Conservation (phyloP, 1,140 invertebrate species). For the Aleiodes sp. region DNA sequence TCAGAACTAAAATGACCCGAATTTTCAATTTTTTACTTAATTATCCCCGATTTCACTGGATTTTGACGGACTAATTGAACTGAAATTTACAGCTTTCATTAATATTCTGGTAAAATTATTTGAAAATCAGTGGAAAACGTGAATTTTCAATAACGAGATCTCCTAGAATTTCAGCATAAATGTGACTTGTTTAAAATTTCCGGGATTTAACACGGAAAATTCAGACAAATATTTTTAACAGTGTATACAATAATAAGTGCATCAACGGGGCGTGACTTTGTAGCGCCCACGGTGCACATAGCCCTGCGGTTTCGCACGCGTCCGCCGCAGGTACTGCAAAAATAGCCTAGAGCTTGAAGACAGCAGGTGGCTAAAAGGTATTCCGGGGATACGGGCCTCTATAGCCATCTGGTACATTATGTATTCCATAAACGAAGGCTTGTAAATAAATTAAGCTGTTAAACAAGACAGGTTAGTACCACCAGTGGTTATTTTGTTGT, state of each 20-base stretch:
- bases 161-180: too few relatives aligned
- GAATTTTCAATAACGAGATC: too few relatives aligned
- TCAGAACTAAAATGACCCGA: too few relatives aligned
- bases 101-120: too few relatives aligned
- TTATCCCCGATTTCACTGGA: too few relatives aligned
- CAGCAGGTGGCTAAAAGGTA: constrained; percentile 13
- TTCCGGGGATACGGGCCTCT: not conserved
- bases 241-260: not conserved
- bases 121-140: too few relatives aligned
- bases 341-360: not conserved
- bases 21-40: too few relatives aligned
- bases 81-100: too few relatives aligned
- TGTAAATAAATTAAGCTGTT: constrained; percentile 3
- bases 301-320: not conserved
- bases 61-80: too few relatives aligned
- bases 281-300: not conserved
- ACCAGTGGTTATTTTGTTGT: not conserved
- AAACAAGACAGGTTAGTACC: not conserved
- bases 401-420: not conserved
- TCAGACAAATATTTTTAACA: too few relatives aligned
- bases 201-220: too few relatives aligned
- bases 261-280: not conserved
- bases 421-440: not conserved
- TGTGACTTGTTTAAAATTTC: too few relatives aligned
- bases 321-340: not conserved